A percentile compares a stretch with the other conserved stretches of the same genome.
These are phyloP conservation scores for Alentia gelatinosa DNA, from an alignment of 2,888 invertebrate genomes.

Conservation along the genomic window DNA sequence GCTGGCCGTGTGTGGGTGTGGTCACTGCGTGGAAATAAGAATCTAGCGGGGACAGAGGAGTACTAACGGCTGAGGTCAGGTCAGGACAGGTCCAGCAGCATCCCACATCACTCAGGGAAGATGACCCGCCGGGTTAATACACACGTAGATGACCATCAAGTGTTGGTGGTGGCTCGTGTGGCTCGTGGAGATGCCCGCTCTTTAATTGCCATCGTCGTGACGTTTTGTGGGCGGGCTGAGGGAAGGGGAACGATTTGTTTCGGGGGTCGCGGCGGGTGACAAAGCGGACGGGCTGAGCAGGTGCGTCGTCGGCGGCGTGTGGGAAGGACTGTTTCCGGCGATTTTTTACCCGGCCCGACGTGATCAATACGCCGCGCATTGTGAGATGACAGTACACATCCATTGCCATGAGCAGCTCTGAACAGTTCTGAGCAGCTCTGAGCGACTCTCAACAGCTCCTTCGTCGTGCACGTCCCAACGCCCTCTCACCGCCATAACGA, in stretches of 20 bases:
- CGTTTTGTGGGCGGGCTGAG: neutral
- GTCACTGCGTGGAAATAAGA: too few species aligned
- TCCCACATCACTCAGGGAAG: too few species aligned
- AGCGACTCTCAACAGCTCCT: too few species aligned
- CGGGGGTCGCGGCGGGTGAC: neutral
- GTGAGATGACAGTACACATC: constrained; percentile 48
- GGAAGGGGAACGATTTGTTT: neutral
- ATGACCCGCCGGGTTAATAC: too few species aligned
- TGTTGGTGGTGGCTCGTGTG: neutral
- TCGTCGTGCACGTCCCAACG: too few species aligned
- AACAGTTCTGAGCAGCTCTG: neutral
- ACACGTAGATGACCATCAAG: too few species aligned
- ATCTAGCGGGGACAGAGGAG: too few species aligned
- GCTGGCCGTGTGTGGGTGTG: too few species aligned
- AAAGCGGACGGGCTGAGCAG: constrained; percentile 1
- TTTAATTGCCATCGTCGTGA: neutral
- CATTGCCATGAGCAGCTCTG: constrained; percentile 36
- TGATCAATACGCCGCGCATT: constrained; percentile 45
- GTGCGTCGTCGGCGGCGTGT: neutral
- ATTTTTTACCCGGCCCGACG: neutral
- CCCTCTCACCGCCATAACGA: constrained; percentile 26
- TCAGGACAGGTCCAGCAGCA: too few species aligned
- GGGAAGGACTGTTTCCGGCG: constrained; percentile 44
- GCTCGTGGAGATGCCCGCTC: too few species aligned
- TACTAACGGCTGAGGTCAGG: too few species aligned